A percentile compares a stretch with the other conserved stretches of the same genome.
Evolutionary conservation across 2,888 invertebrate species (phyloP).

Genomic region (Leistus spinibarbis): DNA sequence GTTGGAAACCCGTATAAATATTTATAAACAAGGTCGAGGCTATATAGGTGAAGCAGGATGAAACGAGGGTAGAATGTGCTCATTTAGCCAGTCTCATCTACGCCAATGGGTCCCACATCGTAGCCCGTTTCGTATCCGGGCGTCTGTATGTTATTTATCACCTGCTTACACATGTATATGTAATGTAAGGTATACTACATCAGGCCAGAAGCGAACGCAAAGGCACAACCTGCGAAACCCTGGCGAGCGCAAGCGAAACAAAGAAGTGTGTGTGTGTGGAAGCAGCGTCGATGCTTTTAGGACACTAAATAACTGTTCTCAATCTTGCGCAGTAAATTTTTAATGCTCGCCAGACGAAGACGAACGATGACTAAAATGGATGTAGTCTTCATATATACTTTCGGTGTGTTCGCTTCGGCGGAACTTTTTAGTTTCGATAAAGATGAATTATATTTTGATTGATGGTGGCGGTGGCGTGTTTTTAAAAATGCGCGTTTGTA

Average conservation of each 20-base stretch:
- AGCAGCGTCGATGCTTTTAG: not conserved
- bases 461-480: not conserved
- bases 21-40: not conserved
- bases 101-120: not conserved
- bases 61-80: not conserved
- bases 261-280: not conserved
- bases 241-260: not conserved
- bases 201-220: not conserved
- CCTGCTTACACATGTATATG: not conserved
- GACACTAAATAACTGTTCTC: conserved; percentile 7
- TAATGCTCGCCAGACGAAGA: conserved; percentile 7
- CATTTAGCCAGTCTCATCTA: not conserved
- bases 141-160: not conserved
- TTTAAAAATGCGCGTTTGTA: no score
- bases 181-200: not conserved
- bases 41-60: not conserved
- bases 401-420: not conserved
- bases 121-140: not conserved
- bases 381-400: not conserved
- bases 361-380: not conserved
- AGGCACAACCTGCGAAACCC: not conserved
- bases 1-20: not conserved
- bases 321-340: conserved; percentile 21
- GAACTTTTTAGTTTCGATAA: not conserved
- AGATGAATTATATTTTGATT: not conserved